These are phyloP conservation scores for Melanocharis versteri DNA, from an alignment of 2,113 vertebrate species.

Conservation along the genomic window DNA sequence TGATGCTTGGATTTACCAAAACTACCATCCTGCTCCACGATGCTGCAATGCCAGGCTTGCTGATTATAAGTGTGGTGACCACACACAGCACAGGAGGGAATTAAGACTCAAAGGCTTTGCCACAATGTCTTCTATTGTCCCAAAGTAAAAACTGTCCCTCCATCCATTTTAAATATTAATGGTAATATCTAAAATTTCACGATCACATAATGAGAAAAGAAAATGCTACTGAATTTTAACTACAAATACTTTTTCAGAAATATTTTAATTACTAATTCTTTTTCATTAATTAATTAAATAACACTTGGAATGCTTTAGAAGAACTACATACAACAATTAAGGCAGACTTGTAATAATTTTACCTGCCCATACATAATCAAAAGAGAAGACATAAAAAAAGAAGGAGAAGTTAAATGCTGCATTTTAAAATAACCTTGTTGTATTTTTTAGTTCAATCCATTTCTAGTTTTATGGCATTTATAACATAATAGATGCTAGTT, in stretches of 20 bases:
- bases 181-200: not conserved
- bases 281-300: not conserved
- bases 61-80: not conserved
- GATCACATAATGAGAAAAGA: not conserved
- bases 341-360: constrained; percentile 46
- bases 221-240: not conserved
- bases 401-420: constrained; percentile 35
- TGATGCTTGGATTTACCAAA: not conserved
- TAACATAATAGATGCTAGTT: constrained; percentile 61
- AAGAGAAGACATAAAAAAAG: constrained; percentile 49
- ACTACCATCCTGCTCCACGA: not conserved
- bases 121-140: not conserved
- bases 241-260: not conserved
- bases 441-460: constrained; percentile 54
- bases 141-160: not conserved
- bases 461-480: constrained; percentile 70
- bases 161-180: constrained; percentile 6
- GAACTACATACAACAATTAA: constrained; percentile 14
- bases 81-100: not conserved
- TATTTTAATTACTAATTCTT: not conserved
- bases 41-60: not conserved
- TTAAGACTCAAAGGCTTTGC: not conserved
- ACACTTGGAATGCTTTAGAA: not conserved
- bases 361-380: constrained; percentile 49
- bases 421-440: constrained; percentile 51